phyloP scores from a whole-genome alignment of 2,888 invertebrate genomes.

The Cheilosia impressa region DNA sequence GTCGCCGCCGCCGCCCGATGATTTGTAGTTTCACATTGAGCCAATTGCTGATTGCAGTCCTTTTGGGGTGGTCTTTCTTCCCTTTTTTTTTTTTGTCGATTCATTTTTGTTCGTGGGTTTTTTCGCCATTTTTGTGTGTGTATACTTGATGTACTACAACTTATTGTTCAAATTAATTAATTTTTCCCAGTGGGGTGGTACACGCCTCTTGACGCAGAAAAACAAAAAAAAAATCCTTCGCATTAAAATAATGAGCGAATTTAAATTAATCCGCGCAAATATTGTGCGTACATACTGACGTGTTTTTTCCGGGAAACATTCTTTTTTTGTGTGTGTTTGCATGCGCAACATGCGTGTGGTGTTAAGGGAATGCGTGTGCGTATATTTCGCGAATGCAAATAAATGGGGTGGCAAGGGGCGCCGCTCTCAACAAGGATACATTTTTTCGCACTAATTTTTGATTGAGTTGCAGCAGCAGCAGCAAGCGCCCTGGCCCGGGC shows the following conservation, averaged over 20 bases:
- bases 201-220: conserved; percentile 8
- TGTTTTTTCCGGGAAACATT: conserved; percentile 2
- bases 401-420: conserved; percentile 1
- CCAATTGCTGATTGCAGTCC: conserved; percentile 72
- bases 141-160: conserved; percentile 55
- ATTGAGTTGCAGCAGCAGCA: conserved; percentile 48
- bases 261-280: conserved; percentile 72
- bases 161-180: conserved; percentile 74
- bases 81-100: conserved; percentile 10
- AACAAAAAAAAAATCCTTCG: conserved; percentile 25
- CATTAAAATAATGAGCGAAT: conserved; percentile 72
- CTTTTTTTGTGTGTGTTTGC: conserved; percentile 12
- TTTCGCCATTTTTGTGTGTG: conserved; percentile 18
- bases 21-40: conserved; percentile 73
- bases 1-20: conserved; percentile 47
- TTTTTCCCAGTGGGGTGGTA: conserved; percentile 41
- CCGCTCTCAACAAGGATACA: neutral
- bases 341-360: conserved; percentile 36
- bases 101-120: conserved; percentile 17
- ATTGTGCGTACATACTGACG: conserved; percentile 54
- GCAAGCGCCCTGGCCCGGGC: neutral
- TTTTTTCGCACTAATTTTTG: conserved; percentile 52
- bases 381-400: conserved; percentile 22
- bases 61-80: conserved; percentile 43
- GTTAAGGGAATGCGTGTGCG: conserved; percentile 24